A percentile compares a stretch with the other conserved stretches of the same genome.
Evolutionary conservation across 2,113 vertebrate genomes (phyloP).

Genomic region (Cyprinodon tularosa): DNA sequence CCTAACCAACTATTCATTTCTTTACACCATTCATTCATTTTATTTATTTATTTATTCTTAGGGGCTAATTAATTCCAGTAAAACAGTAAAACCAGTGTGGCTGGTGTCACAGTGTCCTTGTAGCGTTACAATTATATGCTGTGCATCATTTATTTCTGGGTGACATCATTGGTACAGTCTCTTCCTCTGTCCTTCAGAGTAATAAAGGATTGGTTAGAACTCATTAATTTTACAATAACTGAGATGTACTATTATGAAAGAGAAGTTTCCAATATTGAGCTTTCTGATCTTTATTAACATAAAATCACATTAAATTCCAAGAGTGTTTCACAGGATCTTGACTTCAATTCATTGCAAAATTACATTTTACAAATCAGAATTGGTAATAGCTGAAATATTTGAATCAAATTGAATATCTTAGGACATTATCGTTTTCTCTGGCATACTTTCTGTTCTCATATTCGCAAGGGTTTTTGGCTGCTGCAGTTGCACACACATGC

Average conservation of each 20-base stretch:
- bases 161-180: constrained; percentile 43
- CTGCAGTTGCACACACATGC: constrained; percentile 10
- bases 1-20: neutral
- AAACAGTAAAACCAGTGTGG: constrained; percentile 41
- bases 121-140: constrained; percentile 36
- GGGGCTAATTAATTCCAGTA: neutral
- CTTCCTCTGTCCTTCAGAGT: constrained; percentile 39
- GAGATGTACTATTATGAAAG: constrained; percentile 3
- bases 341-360: neutral
- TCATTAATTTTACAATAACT: constrained; percentile 29
- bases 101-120: constrained; percentile 48
- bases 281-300: constrained; percentile 9
- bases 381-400: neutral
- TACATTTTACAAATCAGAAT: neutral
- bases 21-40: neutral
- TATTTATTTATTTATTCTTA: constrained; percentile 35
- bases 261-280: neutral
- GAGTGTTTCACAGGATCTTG: neutral
- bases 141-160: constrained; percentile 25
- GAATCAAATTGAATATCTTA: constrained; percentile 20
- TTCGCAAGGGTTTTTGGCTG: constrained; percentile 21
- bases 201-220: constrained; percentile 21
- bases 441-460: constrained; percentile 23
- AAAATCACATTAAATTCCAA: constrained; percentile 8
- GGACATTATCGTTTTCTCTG: constrained; percentile 15